phyloP scores from a whole-genome alignment of 2,113 vertebrate genomes.

The Python bivittatus region DNA sequence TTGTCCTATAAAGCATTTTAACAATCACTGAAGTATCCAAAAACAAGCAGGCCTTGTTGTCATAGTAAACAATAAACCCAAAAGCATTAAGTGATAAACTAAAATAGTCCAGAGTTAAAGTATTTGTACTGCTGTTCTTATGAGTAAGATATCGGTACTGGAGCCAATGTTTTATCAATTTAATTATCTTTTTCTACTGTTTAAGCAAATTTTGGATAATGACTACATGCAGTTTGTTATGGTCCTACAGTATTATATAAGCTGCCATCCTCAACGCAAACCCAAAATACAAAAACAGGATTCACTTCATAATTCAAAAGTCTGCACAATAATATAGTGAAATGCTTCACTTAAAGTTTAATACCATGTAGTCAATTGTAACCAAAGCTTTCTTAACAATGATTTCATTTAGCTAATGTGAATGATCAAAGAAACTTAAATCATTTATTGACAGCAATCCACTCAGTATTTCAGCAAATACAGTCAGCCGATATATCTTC shows the following conservation, averaged over 20 bases:
- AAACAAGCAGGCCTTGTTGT: background rate
- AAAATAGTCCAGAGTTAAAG: background rate
- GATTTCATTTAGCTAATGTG: conserved; percentile 52
- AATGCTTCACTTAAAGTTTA: conserved; percentile 31
- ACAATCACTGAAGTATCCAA: background rate
- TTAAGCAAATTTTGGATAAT: background rate
- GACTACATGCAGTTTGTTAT: background rate
- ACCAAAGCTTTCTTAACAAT: conserved; percentile 44
- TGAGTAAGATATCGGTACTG: background rate
- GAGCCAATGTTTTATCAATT: background rate
- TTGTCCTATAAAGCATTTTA: background rate
- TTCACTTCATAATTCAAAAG: background rate
- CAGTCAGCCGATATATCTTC: conserved; percentile 71
- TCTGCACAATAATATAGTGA: conserved; percentile 20
- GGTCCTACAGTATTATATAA: background rate
- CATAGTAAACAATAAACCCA: conserved; percentile 9
- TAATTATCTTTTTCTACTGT: conserved; percentile 32
- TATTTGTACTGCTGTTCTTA: background rate
- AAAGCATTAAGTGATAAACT: conserved; percentile 9
- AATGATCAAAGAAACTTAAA: conserved; percentile 67
- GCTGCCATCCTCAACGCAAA: conserved; percentile 27
- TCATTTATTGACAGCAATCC: conserved; percentile 66
- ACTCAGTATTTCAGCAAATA: conserved; percentile 69
- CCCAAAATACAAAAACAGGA: conserved; percentile 3
- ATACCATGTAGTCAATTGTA: conserved; percentile 44